Evolutionary conservation across 2,797 vertebrate genomes (phyloP), one percentile per base, ranked within the genome.

Genomic region (Betta splendens): DNA sequence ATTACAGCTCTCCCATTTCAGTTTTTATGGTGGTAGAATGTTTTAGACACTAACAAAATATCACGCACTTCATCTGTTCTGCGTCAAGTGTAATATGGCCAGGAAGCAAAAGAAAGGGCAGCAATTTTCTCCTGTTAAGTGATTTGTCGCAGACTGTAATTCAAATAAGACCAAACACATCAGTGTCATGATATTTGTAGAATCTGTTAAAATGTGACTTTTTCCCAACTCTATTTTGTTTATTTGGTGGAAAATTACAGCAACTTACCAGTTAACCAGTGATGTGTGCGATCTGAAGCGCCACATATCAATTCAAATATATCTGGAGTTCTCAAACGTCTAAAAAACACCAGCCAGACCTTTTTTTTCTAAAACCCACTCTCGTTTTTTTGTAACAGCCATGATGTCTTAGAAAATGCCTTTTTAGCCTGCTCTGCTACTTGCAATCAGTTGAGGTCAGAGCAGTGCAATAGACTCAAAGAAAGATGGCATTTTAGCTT

Each of bases 361-460:
- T 29, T 39, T 52, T 55, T 36, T 59, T 49, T 62, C 13, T 68
- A 65, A 11, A 71, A 61, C 32, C 2, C 28, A 40, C 54, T 74
- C 53, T 36, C 13, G 56, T 56, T 5, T 26, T 36, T 45, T 56
- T 5, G 1, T 11, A 72, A 68, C 57, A 61, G 72, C 63, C 50
- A 64, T 71, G 72, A 85, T 76, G 64, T 74, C 70, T 79, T 47
- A 62, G 58, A 84, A n/a, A 89, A 85, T 72, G 48, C 81, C 72
- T 77, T 78, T 81, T 81, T 78, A 85, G 67, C 64, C 69, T 47
- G 55, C 60, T 56, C 60, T 69, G 66, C 81, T 81, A 72, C 47
- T 45, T 7, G 67, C 83, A 85, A 87, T 87, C 83, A 85, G 75
- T 82, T 72, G 83, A 79, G 87, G 84, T 89, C 85, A 84, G 46